Percentiles rank a stretch among this genome's conserved stretches.
These are phyloP conservation scores for Oncorhynchus keta DNA, from an alignment of 2,113 vertebrate species.

Conservation along the genomic window DNA sequence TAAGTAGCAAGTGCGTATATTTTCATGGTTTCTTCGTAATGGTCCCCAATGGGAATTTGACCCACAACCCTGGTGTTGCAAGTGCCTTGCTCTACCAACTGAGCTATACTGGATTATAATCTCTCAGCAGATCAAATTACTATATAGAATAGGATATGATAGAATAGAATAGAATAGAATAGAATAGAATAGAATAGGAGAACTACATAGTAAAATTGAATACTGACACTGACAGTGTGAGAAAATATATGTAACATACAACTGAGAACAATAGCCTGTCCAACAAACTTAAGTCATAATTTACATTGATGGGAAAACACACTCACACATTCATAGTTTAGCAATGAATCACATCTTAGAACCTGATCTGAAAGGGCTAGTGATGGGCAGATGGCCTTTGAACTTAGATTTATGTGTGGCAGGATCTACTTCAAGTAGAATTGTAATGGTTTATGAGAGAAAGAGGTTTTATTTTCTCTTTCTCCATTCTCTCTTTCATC, in stretches of 20 bases:
- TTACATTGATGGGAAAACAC: constrained; percentile 39
- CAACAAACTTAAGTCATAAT: constrained; percentile 30
- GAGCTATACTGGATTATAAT: too few relatives aligned
- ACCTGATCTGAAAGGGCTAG: constrained; percentile 43
- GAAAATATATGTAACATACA: constrained; percentile 9
- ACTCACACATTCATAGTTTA: constrained; percentile 39
- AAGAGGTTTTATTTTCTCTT: constrained; percentile 53
- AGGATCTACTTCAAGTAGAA: constrained; percentile 53
- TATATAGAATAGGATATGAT: too few relatives aligned
- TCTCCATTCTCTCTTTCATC: constrained; percentile 44
- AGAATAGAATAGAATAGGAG: too few relatives aligned
- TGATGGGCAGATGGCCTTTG: constrained; percentile 44
- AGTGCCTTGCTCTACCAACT: too few relatives aligned
- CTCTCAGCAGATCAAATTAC: too few relatives aligned
- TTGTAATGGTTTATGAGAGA: constrained; percentile 49
- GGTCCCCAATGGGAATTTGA: too few relatives aligned
- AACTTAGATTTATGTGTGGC: constrained; percentile 61
- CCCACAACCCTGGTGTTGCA: too few relatives aligned
- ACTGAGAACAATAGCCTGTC: constrained; percentile 8
- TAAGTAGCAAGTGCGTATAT: too few relatives aligned
- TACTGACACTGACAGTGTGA: not conserved
- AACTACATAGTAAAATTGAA: too few relatives aligned
- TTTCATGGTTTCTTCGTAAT: too few relatives aligned
- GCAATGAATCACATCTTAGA: constrained; percentile 36
- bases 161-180: too few relatives aligned